A percentile compares a stretch with the other conserved stretches of the same genome.
These are phyloP conservation scores for Acromyrmex heyeri DNA, from an alignment of 1,140 invertebrate genomes.

Conservation along the genomic window DNA sequence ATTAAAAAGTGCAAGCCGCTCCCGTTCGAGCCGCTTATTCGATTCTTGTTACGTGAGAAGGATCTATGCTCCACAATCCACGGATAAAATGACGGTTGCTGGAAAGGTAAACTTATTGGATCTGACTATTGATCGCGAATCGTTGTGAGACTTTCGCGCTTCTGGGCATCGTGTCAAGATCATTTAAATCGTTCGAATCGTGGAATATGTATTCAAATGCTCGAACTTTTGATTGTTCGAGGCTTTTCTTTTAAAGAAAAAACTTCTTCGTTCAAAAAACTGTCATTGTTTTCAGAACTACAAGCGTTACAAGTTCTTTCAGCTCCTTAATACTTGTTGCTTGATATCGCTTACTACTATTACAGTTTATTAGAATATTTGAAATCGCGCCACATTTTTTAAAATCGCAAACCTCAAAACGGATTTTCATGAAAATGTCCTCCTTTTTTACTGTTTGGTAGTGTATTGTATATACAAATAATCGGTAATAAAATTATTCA, in stretches of 20 bases:
- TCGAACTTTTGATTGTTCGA: background rate
- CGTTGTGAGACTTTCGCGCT: background rate
- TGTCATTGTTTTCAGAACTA: background rate
- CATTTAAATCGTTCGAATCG: background rate
- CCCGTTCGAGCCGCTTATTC: conserved; percentile 19
- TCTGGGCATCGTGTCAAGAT: background rate
- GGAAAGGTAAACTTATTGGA: conserved; percentile 68
- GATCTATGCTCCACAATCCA: conserved; percentile 67
- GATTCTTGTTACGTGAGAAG: conserved; percentile 65
- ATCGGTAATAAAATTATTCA: background rate
- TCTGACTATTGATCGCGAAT: conserved; percentile 9
- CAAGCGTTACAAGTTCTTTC: background rate
- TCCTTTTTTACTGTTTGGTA: background rate
- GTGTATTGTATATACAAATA: background rate
- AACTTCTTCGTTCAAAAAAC: background rate
- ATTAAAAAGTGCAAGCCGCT: conserved; percentile 50
- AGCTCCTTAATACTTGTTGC: background rate
- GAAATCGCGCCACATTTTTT: background rate
- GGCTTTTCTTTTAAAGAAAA: background rate
- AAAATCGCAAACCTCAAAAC: background rate
- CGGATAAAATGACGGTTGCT: conserved; percentile 71
- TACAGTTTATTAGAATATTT: background rate
- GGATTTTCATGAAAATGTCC: background rate
- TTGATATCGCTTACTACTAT: background rate
- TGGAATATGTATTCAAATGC: background rate